Evolutionary conservation across 2,888 invertebrate genomes (phyloP).

Genomic region (Meandrusa payeni): DNA sequence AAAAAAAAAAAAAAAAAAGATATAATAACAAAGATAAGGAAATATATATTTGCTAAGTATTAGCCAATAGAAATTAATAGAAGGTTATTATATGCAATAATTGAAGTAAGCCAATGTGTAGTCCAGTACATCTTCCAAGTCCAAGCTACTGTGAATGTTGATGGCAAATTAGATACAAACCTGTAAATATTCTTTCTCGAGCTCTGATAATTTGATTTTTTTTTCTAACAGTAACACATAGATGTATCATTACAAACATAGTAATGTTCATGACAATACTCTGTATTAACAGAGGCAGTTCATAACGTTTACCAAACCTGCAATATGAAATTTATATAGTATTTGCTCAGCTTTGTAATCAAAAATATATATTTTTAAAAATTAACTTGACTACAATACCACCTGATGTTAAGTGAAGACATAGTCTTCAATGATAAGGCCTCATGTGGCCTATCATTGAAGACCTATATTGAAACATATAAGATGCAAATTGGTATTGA

Average conservation of each 20-base stretch:
- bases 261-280: constrained; percentile 98
- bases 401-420: no score
- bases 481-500: not conserved
- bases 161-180: constrained; percentile 71
- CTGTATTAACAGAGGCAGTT: constrained; percentile 96
- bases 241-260: constrained; percentile 97
- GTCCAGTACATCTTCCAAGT: constrained; percentile 1
- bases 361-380: no score
- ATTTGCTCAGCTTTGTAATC: no score
- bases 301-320: constrained; percentile 99
- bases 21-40: not conserved
- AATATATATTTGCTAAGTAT: not conserved
- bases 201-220: constrained; percentile 88
- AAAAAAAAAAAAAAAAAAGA: constrained; percentile 7
- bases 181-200: constrained; percentile 91
- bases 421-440: no score
- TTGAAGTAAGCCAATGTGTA: constrained; percentile 4
- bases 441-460: no score
- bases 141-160: constrained; percentile 2
- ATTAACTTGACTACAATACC: no score
- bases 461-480: no score
- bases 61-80: not conserved
- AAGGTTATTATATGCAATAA: constrained; percentile 1
- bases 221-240: constrained; percentile 93
- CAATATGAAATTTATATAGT: constrained; percentile 38